A percentile compares a stretch with the other conserved stretches of the same genome.
Conservation (phyloP, 2,113 vertebrate species). For the Ctenomys sociabilis region DNA sequence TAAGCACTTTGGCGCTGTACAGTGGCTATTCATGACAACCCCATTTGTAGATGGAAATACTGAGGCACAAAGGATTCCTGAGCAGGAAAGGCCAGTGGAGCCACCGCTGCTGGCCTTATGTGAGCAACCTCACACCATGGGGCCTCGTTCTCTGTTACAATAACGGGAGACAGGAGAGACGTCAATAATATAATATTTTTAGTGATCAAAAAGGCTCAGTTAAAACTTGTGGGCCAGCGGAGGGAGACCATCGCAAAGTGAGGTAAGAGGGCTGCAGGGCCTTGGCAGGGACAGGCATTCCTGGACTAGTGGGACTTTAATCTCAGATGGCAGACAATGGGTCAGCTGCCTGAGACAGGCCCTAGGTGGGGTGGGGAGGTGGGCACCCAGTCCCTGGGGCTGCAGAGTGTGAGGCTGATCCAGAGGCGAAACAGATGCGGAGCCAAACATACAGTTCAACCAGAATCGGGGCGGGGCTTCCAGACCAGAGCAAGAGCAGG, state of each 20-base stretch:
- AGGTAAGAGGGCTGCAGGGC: background rate
- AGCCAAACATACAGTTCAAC: background rate
- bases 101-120: background rate
- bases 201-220: background rate
- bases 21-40: background rate
- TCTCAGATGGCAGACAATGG: background rate
- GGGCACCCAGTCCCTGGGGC: background rate
- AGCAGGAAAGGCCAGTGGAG: background rate
- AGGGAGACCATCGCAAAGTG: background rate
- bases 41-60: background rate
- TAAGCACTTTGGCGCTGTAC: background rate
- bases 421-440: background rate
- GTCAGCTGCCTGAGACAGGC: background rate
- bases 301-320: background rate
- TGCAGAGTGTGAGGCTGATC: background rate
- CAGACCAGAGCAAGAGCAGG: background rate
- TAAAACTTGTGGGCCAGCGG: background rate
- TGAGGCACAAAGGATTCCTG: background rate
- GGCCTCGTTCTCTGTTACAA: background rate
- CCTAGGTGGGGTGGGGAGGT: background rate
- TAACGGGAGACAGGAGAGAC: background rate
- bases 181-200: conserved; percentile 3
- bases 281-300: background rate
- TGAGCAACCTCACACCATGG: background rate
- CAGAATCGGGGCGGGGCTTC: background rate